These are phyloP conservation scores for Melanaphis sacchari DNA, from an alignment of 1,140 invertebrate genomes.

Conservation along the genomic window DNA sequence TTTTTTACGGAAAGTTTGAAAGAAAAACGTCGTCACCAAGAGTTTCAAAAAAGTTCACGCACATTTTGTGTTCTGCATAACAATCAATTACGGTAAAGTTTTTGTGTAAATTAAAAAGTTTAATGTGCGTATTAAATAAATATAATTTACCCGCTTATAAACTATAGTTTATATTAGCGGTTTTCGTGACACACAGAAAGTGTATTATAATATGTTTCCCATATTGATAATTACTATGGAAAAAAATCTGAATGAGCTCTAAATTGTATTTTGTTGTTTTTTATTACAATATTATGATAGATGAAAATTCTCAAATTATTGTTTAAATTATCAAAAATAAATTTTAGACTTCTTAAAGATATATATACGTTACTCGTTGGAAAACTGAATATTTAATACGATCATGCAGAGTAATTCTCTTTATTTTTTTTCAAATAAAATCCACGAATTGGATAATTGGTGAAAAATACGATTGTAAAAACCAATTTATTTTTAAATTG, in stretches of 20 bases:
- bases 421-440: neutral
- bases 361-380: neutral
- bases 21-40: constrained; percentile 29
- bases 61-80: constrained; percentile 25
- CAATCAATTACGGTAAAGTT: constrained; percentile 45
- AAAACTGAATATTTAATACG: neutral
- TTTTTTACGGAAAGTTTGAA: neutral
- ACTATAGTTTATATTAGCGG: neutral
- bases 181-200: no score
- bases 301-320: neutral
- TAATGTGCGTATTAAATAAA: constrained; percentile 18
- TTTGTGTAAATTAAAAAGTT: constrained; percentile 47
- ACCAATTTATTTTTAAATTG: neutral
- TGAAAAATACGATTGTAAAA: neutral
- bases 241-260: neutral
- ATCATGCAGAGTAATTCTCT: neutral
- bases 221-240: neutral
- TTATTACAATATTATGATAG: no score
- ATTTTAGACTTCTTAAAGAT: neutral
- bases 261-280: neutral
- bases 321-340: neutral
- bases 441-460: neutral
- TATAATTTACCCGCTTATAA: constrained; percentile 16
- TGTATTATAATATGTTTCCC: neutral
- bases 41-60: constrained; percentile 33